A percentile compares a stretch with the other conserved stretches of the same genome.
Evolutionary conservation across 2,113 vertebrate species (phyloP).

Genomic region (Pyrgilauda ruficollis): DNA sequence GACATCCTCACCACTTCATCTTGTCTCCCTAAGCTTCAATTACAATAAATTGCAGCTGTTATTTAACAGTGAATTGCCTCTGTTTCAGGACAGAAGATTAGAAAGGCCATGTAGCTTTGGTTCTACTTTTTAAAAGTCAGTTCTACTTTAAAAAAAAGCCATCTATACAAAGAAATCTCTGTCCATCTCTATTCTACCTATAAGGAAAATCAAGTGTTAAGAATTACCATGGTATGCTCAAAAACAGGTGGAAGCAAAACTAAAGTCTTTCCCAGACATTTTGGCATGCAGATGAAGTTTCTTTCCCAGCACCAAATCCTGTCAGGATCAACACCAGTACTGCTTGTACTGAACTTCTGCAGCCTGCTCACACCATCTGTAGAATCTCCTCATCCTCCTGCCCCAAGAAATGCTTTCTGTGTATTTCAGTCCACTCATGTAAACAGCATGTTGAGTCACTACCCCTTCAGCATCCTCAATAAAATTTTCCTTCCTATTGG

Average conservation of each 20-base stretch:
- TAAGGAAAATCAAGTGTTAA: neutral
- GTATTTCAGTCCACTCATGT: neutral
- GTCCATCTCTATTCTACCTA: neutral
- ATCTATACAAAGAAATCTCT: neutral
- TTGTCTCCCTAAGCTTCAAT: neutral
- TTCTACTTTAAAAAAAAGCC: neutral
- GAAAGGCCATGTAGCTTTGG: neutral
- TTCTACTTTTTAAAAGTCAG: neutral
- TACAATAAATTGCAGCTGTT: neutral
- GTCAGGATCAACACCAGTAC: neutral
- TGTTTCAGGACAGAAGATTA: neutral
- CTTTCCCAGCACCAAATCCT: neutral
- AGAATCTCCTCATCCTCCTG: neutral
- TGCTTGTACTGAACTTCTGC: neutral
- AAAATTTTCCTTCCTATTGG: neutral
- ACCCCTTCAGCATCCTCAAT: neutral
- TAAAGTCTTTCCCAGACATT: neutral
- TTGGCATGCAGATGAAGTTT: neutral
- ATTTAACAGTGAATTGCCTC: neutral
- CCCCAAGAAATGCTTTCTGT: neutral
- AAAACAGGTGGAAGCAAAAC: neutral
- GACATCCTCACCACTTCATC: neutral
- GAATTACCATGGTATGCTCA: neutral
- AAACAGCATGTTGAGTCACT: neutral
- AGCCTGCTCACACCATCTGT: neutral